Conservation (phyloP, 2,113 vertebrate genomes). For the Odontesthes bonariensis region DNA sequence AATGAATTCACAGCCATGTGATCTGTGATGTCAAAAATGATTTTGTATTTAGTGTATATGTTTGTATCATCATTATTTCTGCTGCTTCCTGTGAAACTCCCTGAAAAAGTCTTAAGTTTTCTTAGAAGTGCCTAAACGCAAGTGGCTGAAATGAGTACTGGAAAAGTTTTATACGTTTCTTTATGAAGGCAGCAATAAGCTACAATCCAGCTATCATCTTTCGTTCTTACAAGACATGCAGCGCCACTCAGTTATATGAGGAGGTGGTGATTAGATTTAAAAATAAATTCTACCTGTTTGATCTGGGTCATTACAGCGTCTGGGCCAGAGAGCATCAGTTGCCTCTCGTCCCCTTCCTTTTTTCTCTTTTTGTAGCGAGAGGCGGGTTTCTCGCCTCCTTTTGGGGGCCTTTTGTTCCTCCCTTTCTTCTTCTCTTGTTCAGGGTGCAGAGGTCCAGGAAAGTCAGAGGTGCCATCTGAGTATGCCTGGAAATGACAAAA, state of each 20-base stretch:
- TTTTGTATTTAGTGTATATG: background rate
- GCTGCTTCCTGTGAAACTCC: background rate
- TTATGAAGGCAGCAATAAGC: too few relatives aligned
- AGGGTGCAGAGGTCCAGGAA: slow-evolving; percentile 83
- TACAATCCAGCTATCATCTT: too few relatives aligned
- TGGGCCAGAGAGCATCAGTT: slow-evolving; percentile 82
- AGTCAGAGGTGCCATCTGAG: slow-evolving; percentile 85
- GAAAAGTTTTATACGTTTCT: too few relatives aligned
- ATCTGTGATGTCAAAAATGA: too few relatives aligned
- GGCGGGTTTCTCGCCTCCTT: slow-evolving; percentile 89
- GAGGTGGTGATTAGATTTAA: background rate
- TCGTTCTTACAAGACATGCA: background rate
- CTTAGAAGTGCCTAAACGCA: too few relatives aligned
- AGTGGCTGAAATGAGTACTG: too few relatives aligned
- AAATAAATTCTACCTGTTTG: slow-evolving; percentile 86
- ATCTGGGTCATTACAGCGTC: slow-evolving; percentile 89
- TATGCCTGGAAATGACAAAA: slow-evolving; percentile 78
- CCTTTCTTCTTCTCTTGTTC: slow-evolving; percentile 93
- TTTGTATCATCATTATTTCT: background rate
- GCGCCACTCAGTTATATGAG: background rate
- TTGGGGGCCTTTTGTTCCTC: slow-evolving; percentile 90
- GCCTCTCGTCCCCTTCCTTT: slow-evolving; percentile 94
- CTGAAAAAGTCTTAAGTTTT: background rate
- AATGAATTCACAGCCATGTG: too few relatives aligned
- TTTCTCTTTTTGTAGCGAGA: slow-evolving; percentile 95